Evolutionary conservation across 2,797 vertebrate genomes (phyloP), one percentile per base, ranked within the genome.

Genomic region (Semaprochilodus insignis): DNA sequence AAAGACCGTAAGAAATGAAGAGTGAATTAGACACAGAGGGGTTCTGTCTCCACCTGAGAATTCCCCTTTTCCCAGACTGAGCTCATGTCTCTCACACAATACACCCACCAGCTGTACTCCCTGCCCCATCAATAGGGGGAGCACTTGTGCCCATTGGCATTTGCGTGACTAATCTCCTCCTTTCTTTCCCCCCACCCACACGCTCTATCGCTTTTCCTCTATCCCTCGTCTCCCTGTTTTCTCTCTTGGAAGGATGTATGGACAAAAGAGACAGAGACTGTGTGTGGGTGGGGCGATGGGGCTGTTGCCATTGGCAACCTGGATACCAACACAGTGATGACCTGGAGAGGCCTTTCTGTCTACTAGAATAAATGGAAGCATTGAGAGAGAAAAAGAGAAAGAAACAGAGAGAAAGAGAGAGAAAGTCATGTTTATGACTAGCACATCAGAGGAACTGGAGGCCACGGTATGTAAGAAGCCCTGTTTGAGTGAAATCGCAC

Each of bases 41-140:
- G 74, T 27, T 62, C 16, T 69, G 67, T 74, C 40, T 48, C 84
- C 87, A 88, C 89, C 86, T 86, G 85, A 80, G 84, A 85, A 80
- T 86, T 81, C 81, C 84, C 51, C 77, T 66, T 74, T 78, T 40
- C 71, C 48, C 80, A 55, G 82, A 69, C 66, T 94, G 94, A 94
- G 92, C 93, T 94, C 92, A 94, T 80, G 60, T 86, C 92, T 92
- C 88, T 91, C 85, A 90, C 88, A 95, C 94, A 95, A 94, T 94
- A 92, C 94, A 83, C 95, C 95, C 93, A 95, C 95, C 89, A 74
- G 85, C 87, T 11, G 88, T 77, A 77, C 92, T 93, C 90, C 91
- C 90, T 85, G 80, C 92, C 91, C 92, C 15, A 69, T 86, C 95
- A 94, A 94, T 92, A 95, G 95, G 94, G 94, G 94, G 95, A 89